These are phyloP conservation scores for Drosophila ohnishii DNA, from an alignment of 1,140 invertebrate genomes.

Conservation along the genomic window DNA sequence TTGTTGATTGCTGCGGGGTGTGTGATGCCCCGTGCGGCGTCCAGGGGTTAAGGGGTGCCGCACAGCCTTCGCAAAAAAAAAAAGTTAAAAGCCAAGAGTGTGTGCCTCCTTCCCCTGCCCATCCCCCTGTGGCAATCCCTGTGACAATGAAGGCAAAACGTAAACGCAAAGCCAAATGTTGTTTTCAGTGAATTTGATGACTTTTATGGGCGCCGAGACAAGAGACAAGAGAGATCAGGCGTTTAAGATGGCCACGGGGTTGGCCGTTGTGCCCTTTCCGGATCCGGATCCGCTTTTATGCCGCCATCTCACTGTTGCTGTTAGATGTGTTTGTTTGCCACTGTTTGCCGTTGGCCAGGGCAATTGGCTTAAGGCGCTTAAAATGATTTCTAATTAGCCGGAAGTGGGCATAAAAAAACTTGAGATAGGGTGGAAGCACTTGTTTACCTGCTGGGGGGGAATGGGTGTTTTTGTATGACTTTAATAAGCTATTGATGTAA, in stretches of 20 bases:
- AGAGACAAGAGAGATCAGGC: slow-evolving; percentile 81
- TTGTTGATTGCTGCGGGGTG: slow-evolving; percentile 73
- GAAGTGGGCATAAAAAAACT: slow-evolving; percentile 16
- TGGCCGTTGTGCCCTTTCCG: slow-evolving; percentile 41
- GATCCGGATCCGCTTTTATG: slow-evolving; percentile 16
- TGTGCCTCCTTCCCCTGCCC: not conserved
- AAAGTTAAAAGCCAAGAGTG: slow-evolving; percentile 72
- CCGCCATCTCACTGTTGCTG: slow-evolving; percentile 23
- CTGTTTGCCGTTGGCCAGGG: slow-evolving; percentile 33
- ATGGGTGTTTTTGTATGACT: not conserved
- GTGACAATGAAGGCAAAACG: slow-evolving; percentile 77
- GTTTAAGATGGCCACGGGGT: slow-evolving; percentile 80
- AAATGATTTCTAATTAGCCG: slow-evolving; percentile 77
- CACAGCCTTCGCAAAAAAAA: slow-evolving; percentile 37
- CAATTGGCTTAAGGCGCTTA: slow-evolving; percentile 76
- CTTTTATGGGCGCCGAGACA: slow-evolving; percentile 80
- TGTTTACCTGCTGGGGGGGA: slow-evolving; percentile 1
- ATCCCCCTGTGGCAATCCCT: slow-evolving; percentile 27
- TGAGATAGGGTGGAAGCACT: slow-evolving; percentile 24
- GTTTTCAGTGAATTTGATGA: slow-evolving; percentile 82
- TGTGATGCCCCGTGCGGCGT: slow-evolving; percentile 12
- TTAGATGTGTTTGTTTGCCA: slow-evolving; percentile 40
- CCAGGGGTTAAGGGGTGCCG: slow-evolving; percentile 26
- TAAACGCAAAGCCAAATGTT: slow-evolving; percentile 81
- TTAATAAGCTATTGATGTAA: slow-evolving; percentile 10